These are phyloP conservation scores for Amblyopsis rosae DNA, from an alignment of 2,113 vertebrate species.

Conservation along the genomic window DNA sequence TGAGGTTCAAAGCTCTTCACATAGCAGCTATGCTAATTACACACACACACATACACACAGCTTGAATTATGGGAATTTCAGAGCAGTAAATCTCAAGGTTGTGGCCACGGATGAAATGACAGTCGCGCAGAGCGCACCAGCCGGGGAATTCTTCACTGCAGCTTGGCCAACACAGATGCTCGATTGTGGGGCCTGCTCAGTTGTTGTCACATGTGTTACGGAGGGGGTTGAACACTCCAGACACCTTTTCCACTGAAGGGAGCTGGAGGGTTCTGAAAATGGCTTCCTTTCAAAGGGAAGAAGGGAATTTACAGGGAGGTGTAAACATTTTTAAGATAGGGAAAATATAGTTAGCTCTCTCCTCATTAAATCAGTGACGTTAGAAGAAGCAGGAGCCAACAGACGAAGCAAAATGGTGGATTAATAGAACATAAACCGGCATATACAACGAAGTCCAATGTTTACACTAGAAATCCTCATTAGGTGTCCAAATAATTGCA, in stretches of 20 bases:
- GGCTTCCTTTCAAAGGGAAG: no score
- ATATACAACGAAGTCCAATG: not conserved
- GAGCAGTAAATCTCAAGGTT: constrained; percentile 14
- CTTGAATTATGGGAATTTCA: constrained; percentile 27
- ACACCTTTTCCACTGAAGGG: constrained; percentile 1
- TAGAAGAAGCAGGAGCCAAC: not conserved
- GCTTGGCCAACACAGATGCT: constrained; percentile 24
- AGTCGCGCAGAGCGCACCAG: not conserved
- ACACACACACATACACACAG: constrained; percentile 10
- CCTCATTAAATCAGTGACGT: no score
- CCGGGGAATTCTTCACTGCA: not conserved
- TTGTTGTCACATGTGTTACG: constrained; percentile 50
- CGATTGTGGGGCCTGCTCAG: constrained; percentile 33
- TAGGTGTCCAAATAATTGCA: no score
- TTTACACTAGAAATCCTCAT: no score
- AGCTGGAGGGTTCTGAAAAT: no score
- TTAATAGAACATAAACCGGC: not conserved
- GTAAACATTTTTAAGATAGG: no score
- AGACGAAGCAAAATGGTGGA: not conserved
- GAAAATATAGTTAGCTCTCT: no score
- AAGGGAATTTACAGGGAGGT: no score
- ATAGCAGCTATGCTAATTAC: constrained; percentile 33
- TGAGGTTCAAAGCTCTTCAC: constrained; percentile 26
- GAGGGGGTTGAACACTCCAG: constrained; percentile 20
- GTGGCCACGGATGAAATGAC: not conserved